Percentiles rank a stretch among this genome's conserved stretches.
Conservation (phyloP, 2,113 vertebrate genomes). For the Micronisus gabar region DNA sequence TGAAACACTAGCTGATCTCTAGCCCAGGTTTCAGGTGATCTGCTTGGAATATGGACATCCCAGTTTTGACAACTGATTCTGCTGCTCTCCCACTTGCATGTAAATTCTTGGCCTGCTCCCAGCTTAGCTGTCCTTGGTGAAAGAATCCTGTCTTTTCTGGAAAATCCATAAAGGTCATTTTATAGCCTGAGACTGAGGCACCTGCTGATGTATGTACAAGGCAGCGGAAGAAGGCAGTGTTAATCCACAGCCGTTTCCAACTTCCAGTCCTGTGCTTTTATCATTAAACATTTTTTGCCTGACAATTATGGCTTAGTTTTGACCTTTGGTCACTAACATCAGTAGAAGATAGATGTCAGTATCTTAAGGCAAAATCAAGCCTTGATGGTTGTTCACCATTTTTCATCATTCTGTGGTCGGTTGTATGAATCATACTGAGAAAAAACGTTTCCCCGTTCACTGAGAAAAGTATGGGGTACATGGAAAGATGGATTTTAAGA, state of each 20-base stretch:
- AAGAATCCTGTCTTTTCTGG: background rate
- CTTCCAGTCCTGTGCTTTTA: background rate
- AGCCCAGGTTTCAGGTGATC: background rate
- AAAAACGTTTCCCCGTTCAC: accelerated
- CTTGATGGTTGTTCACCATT: background rate
- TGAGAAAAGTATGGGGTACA: background rate
- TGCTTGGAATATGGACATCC: background rate
- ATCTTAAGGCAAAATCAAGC: background rate
- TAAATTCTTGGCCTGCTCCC: background rate
- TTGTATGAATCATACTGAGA: background rate
- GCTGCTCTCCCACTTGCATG: background rate
- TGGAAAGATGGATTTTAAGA: background rate
- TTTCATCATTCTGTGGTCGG: background rate
- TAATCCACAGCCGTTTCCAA: background rate
- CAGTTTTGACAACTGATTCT: background rate
- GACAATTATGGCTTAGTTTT: background rate
- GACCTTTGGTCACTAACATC: background rate
- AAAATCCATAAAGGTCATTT: background rate
- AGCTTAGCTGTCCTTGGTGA: background rate
- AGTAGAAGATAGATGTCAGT: background rate
- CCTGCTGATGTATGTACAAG: background rate
- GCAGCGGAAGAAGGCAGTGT: background rate
- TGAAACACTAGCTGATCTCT: background rate
- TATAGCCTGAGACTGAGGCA: background rate
- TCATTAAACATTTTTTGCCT: background rate